Conservation (phyloP, 2,113 vertebrate species). For the Leptobrachium leishanense region DNA sequence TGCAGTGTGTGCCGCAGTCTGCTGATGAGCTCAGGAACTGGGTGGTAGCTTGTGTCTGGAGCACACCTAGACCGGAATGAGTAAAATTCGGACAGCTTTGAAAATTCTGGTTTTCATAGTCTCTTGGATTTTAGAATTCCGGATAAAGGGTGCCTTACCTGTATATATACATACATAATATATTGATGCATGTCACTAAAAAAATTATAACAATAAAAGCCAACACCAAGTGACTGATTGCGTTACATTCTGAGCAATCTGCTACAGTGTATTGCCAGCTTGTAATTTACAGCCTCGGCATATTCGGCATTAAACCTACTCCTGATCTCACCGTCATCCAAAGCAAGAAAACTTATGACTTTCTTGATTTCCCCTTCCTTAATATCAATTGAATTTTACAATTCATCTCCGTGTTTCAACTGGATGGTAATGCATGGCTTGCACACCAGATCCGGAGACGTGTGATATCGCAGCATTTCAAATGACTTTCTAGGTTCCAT, state of each 20-base stretch:
- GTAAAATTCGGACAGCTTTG: too few species aligned
- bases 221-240: not conserved
- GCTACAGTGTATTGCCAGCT: not conserved
- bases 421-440: constrained; percentile 2
- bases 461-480: constrained; percentile 9
- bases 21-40: too few species aligned
- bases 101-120: too few species aligned
- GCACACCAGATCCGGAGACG: not conserved
- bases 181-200: too few species aligned
- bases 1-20: too few species aligned
- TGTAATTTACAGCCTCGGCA: not conserved
- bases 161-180: too few species aligned
- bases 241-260: not conserved
- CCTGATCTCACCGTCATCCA: not conserved
- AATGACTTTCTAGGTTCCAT: constrained; percentile 29
- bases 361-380: constrained; percentile 1
- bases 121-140: too few species aligned
- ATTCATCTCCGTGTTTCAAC: constrained; percentile 1
- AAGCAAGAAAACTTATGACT: constrained; percentile 10
- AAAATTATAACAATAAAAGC: not conserved
- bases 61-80: too few species aligned
- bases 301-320: not conserved
- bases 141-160: too few species aligned
- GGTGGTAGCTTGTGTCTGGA: too few species aligned
- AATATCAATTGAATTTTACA: constrained; percentile 11